These are phyloP conservation scores for Hyalella azteca DNA, from an alignment of 2,888 invertebrate genomes.

Conservation along the genomic window DNA sequence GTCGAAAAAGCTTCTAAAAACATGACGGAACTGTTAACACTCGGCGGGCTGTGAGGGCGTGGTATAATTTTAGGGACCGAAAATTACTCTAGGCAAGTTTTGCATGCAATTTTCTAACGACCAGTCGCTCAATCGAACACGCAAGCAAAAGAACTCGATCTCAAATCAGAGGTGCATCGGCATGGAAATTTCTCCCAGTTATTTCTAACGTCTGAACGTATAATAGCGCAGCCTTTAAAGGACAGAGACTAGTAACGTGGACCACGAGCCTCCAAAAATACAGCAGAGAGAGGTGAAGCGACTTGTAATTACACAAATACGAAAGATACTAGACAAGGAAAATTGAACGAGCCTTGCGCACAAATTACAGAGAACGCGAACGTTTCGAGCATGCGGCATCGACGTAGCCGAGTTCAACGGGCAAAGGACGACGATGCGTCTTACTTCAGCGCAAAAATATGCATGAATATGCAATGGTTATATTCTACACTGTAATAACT, in stretches of 20 bases:
- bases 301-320: not conserved
- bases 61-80: not conserved
- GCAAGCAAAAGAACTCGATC: not conserved
- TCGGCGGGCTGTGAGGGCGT: not conserved
- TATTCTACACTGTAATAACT: too few species aligned
- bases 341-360: not conserved
- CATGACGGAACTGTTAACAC: not conserved
- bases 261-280: not conserved
- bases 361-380: not conserved
- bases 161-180: not conserved
- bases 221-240: not conserved
- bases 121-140: not conserved
- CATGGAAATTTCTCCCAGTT: not conserved
- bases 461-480: too few species aligned
- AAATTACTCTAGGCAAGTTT: not conserved
- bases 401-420: too few species aligned
- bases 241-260: not conserved
- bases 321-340: not conserved
- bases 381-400: too few species aligned
- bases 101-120: not conserved
- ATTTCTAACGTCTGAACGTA: not conserved
- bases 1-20: not conserved
- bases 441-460: too few species aligned
- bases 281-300: not conserved
- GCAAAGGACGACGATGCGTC: too few species aligned